Evolutionary conservation across 1,140 invertebrate species (phyloP).

Genomic region (Drosophila sucinea): DNA sequence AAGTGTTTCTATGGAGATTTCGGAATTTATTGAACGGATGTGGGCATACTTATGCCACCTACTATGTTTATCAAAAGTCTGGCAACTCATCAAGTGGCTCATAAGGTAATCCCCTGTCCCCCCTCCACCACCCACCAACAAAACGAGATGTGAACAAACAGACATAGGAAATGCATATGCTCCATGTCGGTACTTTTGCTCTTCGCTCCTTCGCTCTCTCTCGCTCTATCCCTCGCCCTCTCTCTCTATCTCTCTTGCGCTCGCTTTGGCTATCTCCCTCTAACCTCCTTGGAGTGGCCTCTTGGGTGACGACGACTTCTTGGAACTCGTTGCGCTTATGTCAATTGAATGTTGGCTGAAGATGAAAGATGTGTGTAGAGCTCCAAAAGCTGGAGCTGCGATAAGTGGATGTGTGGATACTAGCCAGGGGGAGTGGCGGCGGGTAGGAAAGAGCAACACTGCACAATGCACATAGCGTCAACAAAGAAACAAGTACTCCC

Average conservation of each 20-base stretch:
- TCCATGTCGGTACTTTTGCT: constrained; percentile 7
- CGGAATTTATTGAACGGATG: neutral
- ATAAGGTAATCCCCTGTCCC: constrained; percentile 1
- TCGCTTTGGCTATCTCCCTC: neutral
- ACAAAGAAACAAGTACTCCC: constrained; percentile 23
- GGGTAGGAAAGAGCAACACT: neutral
- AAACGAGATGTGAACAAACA: neutral
- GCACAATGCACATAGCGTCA: constrained; percentile 18
- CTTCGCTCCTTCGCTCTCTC: neutral
- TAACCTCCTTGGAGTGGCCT: neutral
- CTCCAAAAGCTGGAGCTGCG: constrained; percentile 36
- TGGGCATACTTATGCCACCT: neutral
- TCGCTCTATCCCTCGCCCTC: neutral
- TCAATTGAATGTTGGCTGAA: constrained; percentile 45
- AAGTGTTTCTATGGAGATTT: constrained; percentile 1
- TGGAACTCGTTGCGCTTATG: constrained; percentile 54
- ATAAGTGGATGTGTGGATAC: constrained; percentile 2
- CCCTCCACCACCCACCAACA: neutral
- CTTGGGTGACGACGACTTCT: constrained; percentile 56
- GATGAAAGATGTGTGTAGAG: constrained; percentile 15
- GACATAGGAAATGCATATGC: constrained; percentile 2
- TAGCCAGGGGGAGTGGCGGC: neutral
- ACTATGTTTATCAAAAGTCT: constrained; percentile 15
- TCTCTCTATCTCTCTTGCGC: neutral
- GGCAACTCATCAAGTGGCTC: constrained; percentile 19